Evolutionary conservation across 2,113 vertebrate species (phyloP).

Genomic region (Elanoides forficatus): DNA sequence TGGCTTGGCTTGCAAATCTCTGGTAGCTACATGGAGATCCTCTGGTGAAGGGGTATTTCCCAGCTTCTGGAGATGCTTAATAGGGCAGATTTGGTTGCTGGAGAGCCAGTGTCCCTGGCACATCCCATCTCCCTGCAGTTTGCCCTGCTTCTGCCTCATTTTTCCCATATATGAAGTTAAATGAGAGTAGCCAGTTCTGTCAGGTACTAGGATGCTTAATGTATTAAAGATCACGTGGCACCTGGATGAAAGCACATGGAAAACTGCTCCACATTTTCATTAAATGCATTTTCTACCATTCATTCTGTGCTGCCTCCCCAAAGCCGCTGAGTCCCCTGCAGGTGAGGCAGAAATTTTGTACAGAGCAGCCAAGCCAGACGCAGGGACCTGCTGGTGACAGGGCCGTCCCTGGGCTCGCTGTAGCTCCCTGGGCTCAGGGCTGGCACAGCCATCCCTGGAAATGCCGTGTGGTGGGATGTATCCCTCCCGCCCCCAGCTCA

Average conservation of each 20-base stretch:
- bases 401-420: background rate
- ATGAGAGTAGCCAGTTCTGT: background rate
- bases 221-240: rapidly evolving
- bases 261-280: background rate
- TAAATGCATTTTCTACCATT: background rate
- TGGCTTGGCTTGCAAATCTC: background rate
- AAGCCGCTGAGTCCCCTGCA: background rate
- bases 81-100: background rate
- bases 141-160: background rate
- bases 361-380: rapidly evolving
- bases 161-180: background rate
- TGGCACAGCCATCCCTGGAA: background rate
- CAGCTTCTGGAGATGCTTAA: background rate
- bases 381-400: background rate
- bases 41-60: background rate
- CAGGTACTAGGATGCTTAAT: background rate
- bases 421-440: rapidly evolving
- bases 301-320: background rate
- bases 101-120: background rate
- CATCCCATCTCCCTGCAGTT: background rate
- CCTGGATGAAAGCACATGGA: background rate
- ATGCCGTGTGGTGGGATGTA: rapidly evolving
- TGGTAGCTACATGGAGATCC: background rate
- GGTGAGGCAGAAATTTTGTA: background rate
- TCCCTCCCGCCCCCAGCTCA: background rate